These are phyloP conservation scores for Dendroctonus ponderosae DNA, from an alignment of 1,140 invertebrate species.

Conservation along the genomic window DNA sequence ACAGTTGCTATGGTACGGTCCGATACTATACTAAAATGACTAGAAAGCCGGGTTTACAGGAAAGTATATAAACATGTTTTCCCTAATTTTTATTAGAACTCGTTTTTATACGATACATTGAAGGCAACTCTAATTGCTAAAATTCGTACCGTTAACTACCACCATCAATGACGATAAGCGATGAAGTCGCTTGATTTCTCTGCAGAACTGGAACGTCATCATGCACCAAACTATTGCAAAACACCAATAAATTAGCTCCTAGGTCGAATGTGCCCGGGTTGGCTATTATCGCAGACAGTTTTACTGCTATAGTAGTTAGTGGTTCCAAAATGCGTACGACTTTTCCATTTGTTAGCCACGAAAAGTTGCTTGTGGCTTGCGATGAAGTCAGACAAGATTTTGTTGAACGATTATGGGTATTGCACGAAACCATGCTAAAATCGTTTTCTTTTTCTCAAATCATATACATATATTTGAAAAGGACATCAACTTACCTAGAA, in stretches of 20 bases:
- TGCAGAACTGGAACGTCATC: slow-evolving; percentile 41
- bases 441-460: neutral
- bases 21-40: neutral
- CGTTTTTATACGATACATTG: neutral
- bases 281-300: slow-evolving; percentile 42
- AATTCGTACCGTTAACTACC: neutral
- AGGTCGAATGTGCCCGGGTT: slow-evolving; percentile 49
- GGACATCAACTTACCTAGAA: slow-evolving; percentile 37
- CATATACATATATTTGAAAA: neutral
- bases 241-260: slow-evolving; percentile 45
- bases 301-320: slow-evolving; percentile 41
- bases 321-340: slow-evolving; percentile 41
- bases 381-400: neutral
- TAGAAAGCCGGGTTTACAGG: neutral
- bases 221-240: slow-evolving; percentile 40
- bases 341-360: slow-evolving; percentile 45
- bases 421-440: neutral
- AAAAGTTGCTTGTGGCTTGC: slow-evolving; percentile 45
- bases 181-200: slow-evolving; percentile 44
- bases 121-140: neutral
- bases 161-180: slow-evolving; percentile 43
- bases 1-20: neutral
- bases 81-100: neutral
- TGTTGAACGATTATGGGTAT: neutral
- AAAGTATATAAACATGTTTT: neutral